Evolutionary conservation across 2,888 invertebrate species (phyloP).

Genomic region (Eremobia ochroleuca): DNA sequence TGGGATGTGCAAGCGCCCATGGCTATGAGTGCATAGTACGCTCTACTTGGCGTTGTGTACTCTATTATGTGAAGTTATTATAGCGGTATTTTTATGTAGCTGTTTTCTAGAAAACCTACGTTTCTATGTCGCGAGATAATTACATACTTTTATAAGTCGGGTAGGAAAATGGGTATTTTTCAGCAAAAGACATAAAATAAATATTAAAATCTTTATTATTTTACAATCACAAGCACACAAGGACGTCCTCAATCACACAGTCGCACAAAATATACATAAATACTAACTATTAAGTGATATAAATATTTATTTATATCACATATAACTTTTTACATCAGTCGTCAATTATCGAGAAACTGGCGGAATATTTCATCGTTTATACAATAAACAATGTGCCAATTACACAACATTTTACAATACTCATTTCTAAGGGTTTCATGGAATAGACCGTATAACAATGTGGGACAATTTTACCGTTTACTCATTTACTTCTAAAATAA

Average conservation of each 20-base stretch:
- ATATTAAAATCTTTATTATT: constrained; percentile 81
- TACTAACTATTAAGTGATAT: constrained; percentile 87
- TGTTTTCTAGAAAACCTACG: constrained; percentile 59
- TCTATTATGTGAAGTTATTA: constrained; percentile 69
- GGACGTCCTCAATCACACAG: constrained; percentile 90
- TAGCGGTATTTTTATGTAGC: constrained; percentile 78
- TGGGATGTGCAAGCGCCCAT: constrained; percentile 71
- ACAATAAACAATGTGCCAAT: constrained; percentile 81
- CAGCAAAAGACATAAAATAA: constrained; percentile 57
- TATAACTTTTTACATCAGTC: constrained; percentile 90
- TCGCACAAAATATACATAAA: constrained; percentile 87
- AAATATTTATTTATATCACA: constrained; percentile 88
- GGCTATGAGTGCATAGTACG: constrained; percentile 74
- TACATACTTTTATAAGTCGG: constrained; percentile 23
- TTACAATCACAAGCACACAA: constrained; percentile 89
- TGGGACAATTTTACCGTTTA: constrained; percentile 77
- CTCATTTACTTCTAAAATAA: constrained; percentile 87
- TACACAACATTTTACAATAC: constrained; percentile 70
- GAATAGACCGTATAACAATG: constrained; percentile 66
- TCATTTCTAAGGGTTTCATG: constrained; percentile 61
- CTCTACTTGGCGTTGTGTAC: constrained; percentile 76
- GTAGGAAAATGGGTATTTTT: background rate
- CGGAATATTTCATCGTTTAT: constrained; percentile 79
- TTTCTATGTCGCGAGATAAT: constrained; percentile 46
- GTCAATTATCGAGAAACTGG: constrained; percentile 86